These are phyloP conservation scores for Nomada lathburiana DNA, from an alignment of 2,888 invertebrate genomes.

Conservation along the genomic window DNA sequence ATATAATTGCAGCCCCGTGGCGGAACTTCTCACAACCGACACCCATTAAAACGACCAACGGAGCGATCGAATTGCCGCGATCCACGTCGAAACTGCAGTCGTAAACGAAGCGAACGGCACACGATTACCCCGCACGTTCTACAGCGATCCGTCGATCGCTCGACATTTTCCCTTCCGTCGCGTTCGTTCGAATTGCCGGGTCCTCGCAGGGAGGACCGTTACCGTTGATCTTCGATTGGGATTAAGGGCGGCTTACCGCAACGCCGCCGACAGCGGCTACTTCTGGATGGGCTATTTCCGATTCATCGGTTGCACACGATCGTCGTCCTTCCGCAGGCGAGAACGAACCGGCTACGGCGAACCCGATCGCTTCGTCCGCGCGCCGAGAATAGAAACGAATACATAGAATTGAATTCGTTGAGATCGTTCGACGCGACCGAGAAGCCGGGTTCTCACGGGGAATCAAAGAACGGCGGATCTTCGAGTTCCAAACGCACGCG, in stretches of 20 bases:
- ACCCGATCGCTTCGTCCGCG: background rate
- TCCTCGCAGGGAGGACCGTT: constrained; percentile 13
- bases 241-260: constrained; percentile 65
- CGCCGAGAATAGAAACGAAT: background rate
- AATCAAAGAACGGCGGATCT: background rate
- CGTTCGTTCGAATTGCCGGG: constrained; percentile 29
- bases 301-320: constrained; percentile 32
- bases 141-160: constrained; percentile 24
- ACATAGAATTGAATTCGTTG: background rate
- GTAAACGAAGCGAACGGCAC: too few relatives aligned
- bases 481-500: too few relatives aligned
- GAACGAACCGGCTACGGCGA: background rate
- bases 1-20: constrained; percentile 52
- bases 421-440: background rate
- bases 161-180: background rate
- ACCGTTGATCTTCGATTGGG: constrained; percentile 54
- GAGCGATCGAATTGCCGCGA: constrained; percentile 1
- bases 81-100: background rate
- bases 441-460: background rate
- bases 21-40: constrained; percentile 1
- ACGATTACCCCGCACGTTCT: background rate
- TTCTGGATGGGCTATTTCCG: constrained; percentile 52
- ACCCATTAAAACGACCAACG: background rate
- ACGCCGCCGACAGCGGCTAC: constrained; percentile 42
- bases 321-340: background rate